Percentiles rank a stretch among this genome's conserved stretches.
phyloP scores from a whole-genome alignment of 2,797 vertebrate genomes.

The Dryobates pubescens region DNA sequence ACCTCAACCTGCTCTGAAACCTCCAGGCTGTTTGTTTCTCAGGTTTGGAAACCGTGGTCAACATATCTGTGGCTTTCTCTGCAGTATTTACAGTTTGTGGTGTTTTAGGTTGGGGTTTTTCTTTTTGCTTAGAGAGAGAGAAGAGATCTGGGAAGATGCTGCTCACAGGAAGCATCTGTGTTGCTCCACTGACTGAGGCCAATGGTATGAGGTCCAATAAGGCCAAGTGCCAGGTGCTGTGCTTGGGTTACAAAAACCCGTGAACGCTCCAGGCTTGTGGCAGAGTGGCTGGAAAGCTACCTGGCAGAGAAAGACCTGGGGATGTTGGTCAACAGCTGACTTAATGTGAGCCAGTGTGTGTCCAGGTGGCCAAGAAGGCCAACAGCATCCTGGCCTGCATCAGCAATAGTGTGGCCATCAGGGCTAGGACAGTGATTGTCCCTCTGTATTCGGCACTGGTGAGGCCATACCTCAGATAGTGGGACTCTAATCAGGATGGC shows the following conservation, averaged over 20 bases:
- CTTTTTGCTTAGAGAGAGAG: neutral
- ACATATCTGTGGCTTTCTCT: neutral
- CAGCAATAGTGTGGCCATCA: neutral
- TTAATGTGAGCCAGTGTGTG: neutral
- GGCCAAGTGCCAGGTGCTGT: neutral
- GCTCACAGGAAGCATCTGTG: neutral
- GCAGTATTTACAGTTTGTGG: neutral
- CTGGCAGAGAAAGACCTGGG: neutral
- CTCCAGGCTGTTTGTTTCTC: neutral
- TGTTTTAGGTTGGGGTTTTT: neutral
- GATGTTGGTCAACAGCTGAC: neutral
- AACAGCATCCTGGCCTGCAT: neutral
- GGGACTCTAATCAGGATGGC: neutral
- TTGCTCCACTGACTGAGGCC: neutral
- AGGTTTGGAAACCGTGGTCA: rapidly evolving
- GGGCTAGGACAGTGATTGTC: neutral
- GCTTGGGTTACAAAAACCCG: neutral
- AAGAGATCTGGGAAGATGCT: neutral
- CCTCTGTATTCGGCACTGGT: neutral
- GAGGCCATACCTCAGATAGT: neutral
- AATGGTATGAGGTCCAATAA: neutral
- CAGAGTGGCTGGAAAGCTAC: neutral
- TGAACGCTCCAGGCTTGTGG: neutral
- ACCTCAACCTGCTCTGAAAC: rapidly evolving
- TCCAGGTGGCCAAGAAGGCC: neutral